phyloP scores from a whole-genome alignment of 2,797 vertebrate genomes.

The Muscicapa comitata region DNA sequence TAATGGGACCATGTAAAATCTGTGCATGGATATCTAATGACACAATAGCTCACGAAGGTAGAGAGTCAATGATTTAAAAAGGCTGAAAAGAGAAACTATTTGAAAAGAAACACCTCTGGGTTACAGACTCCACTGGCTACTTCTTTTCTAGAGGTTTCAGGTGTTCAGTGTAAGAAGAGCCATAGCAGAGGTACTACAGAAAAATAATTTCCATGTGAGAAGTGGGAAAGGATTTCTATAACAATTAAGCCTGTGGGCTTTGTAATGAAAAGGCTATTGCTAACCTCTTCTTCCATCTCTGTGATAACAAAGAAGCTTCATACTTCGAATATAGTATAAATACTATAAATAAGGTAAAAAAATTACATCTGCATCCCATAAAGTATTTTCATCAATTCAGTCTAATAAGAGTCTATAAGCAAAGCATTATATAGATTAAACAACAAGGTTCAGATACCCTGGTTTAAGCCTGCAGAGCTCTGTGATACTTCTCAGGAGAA shows the following conservation, averaged over 20 bases:
- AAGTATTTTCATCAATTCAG: slow-evolving; percentile 9
- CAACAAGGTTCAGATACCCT: background rate
- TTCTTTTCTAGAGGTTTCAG: background rate
- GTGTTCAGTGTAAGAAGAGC: background rate
- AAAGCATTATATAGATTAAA: slow-evolving; percentile 19
- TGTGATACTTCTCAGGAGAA: slow-evolving; percentile 49
- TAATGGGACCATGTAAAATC: background rate
- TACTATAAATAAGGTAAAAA: background rate
- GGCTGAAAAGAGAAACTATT: background rate
- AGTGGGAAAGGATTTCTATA: background rate
- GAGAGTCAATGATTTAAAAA: background rate
- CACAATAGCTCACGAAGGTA: background rate
- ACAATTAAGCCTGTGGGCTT: background rate
- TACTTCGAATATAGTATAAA: background rate
- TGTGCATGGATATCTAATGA: background rate
- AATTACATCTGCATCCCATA: background rate
- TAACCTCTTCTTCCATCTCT: background rate
- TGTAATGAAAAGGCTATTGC: background rate
- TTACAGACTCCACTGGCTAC: background rate
- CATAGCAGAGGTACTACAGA: background rate
- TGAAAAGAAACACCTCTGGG: background rate
- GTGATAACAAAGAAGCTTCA: background rate
- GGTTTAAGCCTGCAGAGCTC: slow-evolving; percentile 12
- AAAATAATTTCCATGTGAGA: background rate
- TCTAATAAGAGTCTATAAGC: background rate